These are phyloP conservation scores for Temnothorax ravouxi DNA, from an alignment of 2,888 invertebrate genomes.

Conservation along the genomic window DNA sequence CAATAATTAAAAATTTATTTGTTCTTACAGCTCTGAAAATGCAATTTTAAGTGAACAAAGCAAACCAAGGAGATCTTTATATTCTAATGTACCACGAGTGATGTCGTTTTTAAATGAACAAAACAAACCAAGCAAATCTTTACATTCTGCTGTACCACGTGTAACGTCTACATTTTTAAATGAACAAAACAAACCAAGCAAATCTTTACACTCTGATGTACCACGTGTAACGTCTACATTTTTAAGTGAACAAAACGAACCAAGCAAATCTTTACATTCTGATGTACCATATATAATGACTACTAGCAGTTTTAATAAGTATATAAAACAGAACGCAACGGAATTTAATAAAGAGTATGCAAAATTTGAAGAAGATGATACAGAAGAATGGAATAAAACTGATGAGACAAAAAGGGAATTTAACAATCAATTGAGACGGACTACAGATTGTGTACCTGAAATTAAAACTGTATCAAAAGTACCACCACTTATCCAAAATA, in stretches of 20 bases:
- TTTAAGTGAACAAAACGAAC: background rate
- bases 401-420: background rate
- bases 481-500: background rate
- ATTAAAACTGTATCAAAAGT: background rate
- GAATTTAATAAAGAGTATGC: constrained; percentile 59
- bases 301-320: constrained; percentile 36
- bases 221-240: background rate
- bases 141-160: background rate
- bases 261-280: background rate
- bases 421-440: background rate
- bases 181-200: background rate
- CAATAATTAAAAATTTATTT: constrained; percentile 3
- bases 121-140: background rate
- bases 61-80: background rate
- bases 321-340: constrained; percentile 7
- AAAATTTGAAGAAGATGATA: background rate
- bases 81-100: background rate
- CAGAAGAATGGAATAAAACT: background rate
- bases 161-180: background rate
- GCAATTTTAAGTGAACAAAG: background rate
- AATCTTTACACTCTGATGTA: background rate
- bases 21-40: constrained; percentile 17
- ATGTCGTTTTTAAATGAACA: background rate
- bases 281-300: constrained; percentile 40
- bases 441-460: background rate